Conservation (phyloP, 2,113 vertebrate genomes). For the Macaca mulatta region DNA sequence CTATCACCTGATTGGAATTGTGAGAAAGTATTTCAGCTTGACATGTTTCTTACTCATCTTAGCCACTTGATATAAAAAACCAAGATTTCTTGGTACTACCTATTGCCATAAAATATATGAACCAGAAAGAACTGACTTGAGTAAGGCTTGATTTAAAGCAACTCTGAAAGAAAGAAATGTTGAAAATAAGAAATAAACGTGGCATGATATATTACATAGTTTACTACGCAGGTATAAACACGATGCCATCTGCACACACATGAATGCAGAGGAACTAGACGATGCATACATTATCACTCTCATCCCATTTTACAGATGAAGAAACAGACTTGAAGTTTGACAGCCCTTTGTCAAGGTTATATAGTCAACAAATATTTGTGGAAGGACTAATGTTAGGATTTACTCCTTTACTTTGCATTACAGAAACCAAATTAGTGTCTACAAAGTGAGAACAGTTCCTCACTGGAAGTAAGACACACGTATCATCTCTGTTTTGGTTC, state of each 20-base stretch:
- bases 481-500: background rate
- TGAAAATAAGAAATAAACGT: background rate
- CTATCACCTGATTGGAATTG: conserved; percentile 42
- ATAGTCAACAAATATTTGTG: background rate
- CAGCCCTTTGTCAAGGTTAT: background rate
- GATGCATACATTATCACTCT: background rate
- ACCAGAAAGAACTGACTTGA: conserved; percentile 36
- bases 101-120: conserved; percentile 51
- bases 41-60: conserved; percentile 60
- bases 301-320: background rate
- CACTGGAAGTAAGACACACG: background rate
- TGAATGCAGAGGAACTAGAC: background rate
- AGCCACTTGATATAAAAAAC: conserved; percentile 61
- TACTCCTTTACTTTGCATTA: background rate
- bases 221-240: background rate
- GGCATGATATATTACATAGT: background rate
- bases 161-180: background rate
- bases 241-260: background rate
- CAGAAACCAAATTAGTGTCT: too few species aligned
- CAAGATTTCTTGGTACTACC: conserved; percentile 33
- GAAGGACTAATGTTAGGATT: background rate
- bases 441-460: background rate
- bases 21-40: conserved; percentile 61
- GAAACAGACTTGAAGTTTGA: background rate
- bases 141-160: conserved; percentile 33